A percentile compares a stretch with the other conserved stretches of the same genome.
These are phyloP conservation scores for Varanus komodoensis DNA, from an alignment of 2,113 vertebrate genomes.

Conservation along the genomic window DNA sequence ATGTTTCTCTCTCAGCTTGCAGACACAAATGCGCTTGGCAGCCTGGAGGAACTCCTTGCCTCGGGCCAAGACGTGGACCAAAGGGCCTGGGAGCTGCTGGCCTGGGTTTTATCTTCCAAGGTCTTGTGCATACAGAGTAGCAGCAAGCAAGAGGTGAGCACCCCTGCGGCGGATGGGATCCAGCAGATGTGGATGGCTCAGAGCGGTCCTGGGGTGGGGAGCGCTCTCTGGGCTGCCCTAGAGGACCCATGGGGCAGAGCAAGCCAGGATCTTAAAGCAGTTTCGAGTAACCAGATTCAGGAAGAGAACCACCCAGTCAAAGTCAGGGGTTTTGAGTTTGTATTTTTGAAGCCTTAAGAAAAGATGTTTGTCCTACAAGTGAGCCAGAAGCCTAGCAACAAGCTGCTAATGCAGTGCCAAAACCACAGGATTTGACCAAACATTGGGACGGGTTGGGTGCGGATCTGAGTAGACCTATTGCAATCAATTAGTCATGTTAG, in stretches of 20 bases:
- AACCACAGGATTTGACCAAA: no score
- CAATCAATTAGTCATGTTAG: no score
- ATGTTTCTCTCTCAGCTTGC: conserved; percentile 77
- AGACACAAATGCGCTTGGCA: conserved; percentile 86
- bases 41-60: conserved; percentile 86
- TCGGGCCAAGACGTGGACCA: conserved; percentile 77
- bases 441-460: no score
- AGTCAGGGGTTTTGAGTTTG: not conserved
- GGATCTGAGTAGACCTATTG: no score
- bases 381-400: no score
- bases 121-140: conserved; percentile 88
- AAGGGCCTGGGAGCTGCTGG: conserved; percentile 85
- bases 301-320: no score
- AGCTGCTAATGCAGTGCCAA: no score
- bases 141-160: conserved; percentile 88
- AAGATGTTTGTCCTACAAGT: no score
- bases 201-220: no score
- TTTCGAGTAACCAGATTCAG: no score
- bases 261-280: no score
- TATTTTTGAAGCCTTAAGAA: not conserved
- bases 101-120: conserved; percentile 94
- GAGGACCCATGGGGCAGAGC: not conserved
- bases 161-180: not conserved
- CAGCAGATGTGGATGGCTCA: not conserved
- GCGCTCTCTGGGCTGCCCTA: no score